Base-by-base conservation (phyloP, 2,797 vertebrate genomes). In the Chloroceryle amazona region DNA sequence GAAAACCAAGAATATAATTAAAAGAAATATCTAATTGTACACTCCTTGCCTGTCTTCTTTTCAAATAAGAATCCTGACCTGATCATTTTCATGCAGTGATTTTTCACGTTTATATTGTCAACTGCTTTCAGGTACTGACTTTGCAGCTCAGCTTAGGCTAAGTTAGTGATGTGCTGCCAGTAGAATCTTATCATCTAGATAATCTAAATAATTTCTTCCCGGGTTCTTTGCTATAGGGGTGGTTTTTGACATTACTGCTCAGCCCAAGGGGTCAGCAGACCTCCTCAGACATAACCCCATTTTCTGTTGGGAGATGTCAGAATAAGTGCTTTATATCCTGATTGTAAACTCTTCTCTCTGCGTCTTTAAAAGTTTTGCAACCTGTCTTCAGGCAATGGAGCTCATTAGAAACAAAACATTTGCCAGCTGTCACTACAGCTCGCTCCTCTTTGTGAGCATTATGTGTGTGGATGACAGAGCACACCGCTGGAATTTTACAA, bases 401-500 rank as follows among this genome's bases (percentile, higher is more conserved):
- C 55, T 93, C 78, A 89, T 91, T 93, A 92, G 91, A 92, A 92
- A 57, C 68, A 71, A 60, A 71, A 9, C 68, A 71, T 85, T 82
- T 89, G 47, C 95, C 92, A 93, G 60, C 86, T 94, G 88, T 96
- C 92, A 84, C 80, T 93, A 70, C 51, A 82, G 39, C 75, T 89
- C 11, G 5, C 73, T 89, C 25, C 16, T 94, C 39, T 89, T 78
- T 66, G 60, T 44, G 52, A 91, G 44, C 33, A 15, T 70, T 81
- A 28, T 39, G 26, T 42, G 58, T 76, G 55, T 63, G 81, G 47
- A 82, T 85, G 83, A 85, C 18, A 13, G 67, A 70, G 89, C 85
- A 70, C 0, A 0, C 74, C 2, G 1, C 70, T 85, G 81, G 71
- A 92, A 90, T 94, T 80, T 76, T 82, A 92, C 44, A 94, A 57